Conservation (phyloP, 2,113 vertebrate species). For the Baryphthengus martii region DNA sequence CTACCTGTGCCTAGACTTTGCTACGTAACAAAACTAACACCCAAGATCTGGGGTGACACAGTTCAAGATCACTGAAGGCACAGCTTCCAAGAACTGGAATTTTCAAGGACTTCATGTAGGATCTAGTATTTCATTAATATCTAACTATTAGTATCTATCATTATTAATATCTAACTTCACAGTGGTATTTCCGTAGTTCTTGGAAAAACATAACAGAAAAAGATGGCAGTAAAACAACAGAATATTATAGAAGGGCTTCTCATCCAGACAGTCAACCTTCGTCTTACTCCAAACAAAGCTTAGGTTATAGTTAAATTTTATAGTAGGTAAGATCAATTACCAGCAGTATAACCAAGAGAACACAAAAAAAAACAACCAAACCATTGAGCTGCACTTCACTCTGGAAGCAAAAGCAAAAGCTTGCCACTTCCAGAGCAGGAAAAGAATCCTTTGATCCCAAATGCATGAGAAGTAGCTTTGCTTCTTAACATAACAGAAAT, state of each 20-base stretch:
- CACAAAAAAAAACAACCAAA: not conserved
- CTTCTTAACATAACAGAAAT: not conserved
- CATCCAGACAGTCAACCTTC: not conserved
- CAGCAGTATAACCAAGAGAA: not conserved
- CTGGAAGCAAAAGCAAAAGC: conserved; percentile 12
- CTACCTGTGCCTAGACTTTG: not conserved
- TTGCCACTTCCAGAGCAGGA: not conserved
- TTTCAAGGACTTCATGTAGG: not conserved
- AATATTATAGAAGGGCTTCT: not conserved
- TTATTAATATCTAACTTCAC: not conserved
- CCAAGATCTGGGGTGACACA: not conserved
- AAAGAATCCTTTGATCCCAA: conserved; percentile 21
- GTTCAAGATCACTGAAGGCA: not conserved
- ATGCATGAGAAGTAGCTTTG: conserved; percentile 11
- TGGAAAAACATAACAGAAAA: not conserved
- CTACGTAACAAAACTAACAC: not conserved
- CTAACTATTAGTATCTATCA: not conserved
- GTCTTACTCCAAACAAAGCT: not conserved
- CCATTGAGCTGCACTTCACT: not conserved
- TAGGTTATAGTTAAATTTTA: conserved; percentile 15
- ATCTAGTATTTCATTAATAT: not conserved
- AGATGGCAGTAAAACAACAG: not conserved
- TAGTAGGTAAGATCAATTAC: not conserved
- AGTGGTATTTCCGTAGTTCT: not conserved
- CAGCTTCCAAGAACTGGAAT: not conserved